Percentiles rank a stretch among this genome's conserved stretches.
Evolutionary conservation across 2,113 vertebrate species (phyloP).

Genomic region (Aspiorhynchus laticeps): DNA sequence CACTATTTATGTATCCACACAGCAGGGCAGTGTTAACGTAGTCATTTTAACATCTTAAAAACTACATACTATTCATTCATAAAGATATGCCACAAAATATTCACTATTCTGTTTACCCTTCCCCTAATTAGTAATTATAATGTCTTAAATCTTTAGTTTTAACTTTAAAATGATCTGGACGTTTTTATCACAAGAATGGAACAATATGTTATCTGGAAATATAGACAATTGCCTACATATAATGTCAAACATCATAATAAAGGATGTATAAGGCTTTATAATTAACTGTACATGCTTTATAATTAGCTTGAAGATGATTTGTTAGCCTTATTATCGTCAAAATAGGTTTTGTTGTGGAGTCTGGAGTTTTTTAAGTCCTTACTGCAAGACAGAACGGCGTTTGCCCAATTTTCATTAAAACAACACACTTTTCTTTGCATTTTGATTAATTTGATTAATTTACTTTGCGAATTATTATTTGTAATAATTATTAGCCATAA

Average conservation of each 20-base stretch:
- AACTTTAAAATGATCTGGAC: neutral
- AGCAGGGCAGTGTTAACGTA: no score
- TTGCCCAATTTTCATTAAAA: neutral
- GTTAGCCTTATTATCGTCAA: no score
- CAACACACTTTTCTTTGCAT: neutral
- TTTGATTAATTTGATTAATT: neutral
- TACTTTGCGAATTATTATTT: neutral
- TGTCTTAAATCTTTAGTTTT: neutral
- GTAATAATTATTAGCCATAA: neutral
- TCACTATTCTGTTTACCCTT: neutral
- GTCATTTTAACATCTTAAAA: neutral
- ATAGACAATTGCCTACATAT: neutral
- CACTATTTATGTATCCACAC: neutral
- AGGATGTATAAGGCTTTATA: no score
- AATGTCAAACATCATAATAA: neutral
- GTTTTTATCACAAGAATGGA: neutral
- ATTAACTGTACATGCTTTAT: no score
- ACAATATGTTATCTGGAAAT: neutral
- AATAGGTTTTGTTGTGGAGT: neutral
- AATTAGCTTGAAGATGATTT: no score
- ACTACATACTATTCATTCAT: neutral
- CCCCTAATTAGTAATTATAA: neutral
- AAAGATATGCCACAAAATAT: neutral
- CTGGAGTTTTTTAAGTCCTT: neutral
- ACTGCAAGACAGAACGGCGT: neutral